Base-by-base conservation (phyloP, 1,140 invertebrate genomes). In the Varroa destructor region DNA sequence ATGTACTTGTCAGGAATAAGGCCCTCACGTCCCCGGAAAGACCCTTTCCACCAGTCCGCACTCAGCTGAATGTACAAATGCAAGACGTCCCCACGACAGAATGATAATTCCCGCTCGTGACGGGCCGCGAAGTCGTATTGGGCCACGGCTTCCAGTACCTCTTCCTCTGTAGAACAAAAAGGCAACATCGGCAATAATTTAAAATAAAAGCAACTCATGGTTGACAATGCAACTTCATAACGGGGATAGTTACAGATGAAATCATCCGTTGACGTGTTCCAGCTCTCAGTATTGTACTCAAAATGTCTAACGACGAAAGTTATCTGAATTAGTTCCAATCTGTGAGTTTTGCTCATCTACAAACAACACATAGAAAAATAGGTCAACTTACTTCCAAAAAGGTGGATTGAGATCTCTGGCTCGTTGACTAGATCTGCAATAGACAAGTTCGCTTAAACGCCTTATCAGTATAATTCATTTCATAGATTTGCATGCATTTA, bases 1-100 rank as follows among this genome's bases (percentile, higher is more conserved):
- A 81, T 77, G 76, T 81, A 81, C 74, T 80, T 79, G 75, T 81
- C 79, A 0, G 80, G 80, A 37, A 81, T 78, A 37, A 80, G 76
- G 4, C 80, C 80, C 71, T 80, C 80, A 55, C 76, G 77, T 3
- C 79, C 79, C 36, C 55, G 73, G 46, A 43, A 56, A 14, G 61
- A 67, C 12, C 61, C 61, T 73, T 81, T 79, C 81, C 81, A 81
- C 81, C 81, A 81, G 71, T 81, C 81, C 25, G 73, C 71, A 1
- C 78, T 80, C 6, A 79, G 77, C 73, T 80, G 79, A 8, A 74
- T 77, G 72, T 78, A 79, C 8, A 81, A 74, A 1, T 79, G 72
- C 42, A 81, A 74, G 6, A 73, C 75, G 70, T 79, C 78, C 37
- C 80, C 80, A 71, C 80, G 80, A 74, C 80, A 79, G 74, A 81